Conservation (phyloP, 2,113 vertebrate species). For the Protobothrops flavoviridis region DNA sequence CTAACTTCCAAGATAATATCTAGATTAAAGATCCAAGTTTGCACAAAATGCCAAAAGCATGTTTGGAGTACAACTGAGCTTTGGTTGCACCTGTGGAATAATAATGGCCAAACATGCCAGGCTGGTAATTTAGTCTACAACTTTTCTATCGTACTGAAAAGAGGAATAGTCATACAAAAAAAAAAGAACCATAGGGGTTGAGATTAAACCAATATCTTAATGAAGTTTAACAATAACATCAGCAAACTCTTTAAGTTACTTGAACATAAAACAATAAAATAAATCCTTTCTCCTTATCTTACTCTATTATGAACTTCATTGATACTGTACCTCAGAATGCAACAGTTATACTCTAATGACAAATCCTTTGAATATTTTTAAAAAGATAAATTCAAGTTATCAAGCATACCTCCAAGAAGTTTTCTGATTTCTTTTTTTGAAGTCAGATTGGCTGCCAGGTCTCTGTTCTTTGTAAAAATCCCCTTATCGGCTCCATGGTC, state of each 20-base stretch:
- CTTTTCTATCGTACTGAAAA: neutral
- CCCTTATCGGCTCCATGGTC: constrained; percentile 77
- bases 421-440: constrained; percentile 79
- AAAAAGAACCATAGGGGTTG: neutral
- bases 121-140: neutral
- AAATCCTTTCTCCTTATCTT: neutral
- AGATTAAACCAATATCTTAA: neutral
- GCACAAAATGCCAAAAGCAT: neutral
- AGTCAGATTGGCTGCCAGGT: constrained; percentile 81
- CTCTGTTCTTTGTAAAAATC: constrained; percentile 78
- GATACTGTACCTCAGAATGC: neutral
- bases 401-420: constrained; percentile 77
- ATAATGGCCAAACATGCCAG: neutral
- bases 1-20: neutral
- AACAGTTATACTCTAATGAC: neutral
- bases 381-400: neutral
- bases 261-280: neutral
- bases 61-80: neutral
- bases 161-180: neutral
- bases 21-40: neutral
- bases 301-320: neutral
- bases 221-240: neutral
- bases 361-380: neutral
- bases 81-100: neutral
- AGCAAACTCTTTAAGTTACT: neutral